A percentile compares a stretch with the other conserved stretches of the same genome.
Evolutionary conservation across 1,140 invertebrate species (phyloP).

Genomic region (Panulirus ornatus): DNA sequence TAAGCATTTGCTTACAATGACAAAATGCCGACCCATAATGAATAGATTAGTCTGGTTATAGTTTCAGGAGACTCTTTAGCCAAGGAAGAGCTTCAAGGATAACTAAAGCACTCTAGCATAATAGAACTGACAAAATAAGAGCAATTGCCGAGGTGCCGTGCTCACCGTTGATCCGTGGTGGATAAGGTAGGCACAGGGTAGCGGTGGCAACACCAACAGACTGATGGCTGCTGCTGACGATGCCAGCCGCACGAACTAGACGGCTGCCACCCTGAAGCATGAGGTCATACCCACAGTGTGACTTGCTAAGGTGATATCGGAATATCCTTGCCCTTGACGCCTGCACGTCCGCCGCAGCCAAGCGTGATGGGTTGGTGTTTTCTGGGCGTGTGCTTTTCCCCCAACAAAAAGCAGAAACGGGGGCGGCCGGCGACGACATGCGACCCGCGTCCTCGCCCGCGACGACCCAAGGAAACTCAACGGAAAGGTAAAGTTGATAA

Average conservation of each 20-base stretch:
- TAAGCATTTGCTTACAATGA: no score
- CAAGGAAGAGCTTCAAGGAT: no score
- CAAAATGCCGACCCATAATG: no score
- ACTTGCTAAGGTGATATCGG: neutral
- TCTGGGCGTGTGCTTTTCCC: conserved; percentile 28
- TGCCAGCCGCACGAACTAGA: no score
- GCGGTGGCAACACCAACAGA: no score
- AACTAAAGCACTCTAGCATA: no score
- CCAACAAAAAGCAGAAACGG: conserved; percentile 22
- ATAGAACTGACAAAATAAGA: no score
- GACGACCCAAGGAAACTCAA: neutral
- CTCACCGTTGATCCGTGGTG: no score
- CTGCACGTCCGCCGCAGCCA: neutral
- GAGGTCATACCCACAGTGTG: neutral
- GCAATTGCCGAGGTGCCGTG: no score
- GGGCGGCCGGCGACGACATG: conserved; percentile 1
- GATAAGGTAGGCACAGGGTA: no score
- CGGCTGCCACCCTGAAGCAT: neutral
- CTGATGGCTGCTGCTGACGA: neutral
- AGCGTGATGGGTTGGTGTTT: conserved; percentile 34
- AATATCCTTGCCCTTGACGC: neutral
- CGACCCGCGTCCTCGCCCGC: conserved; percentile 2
- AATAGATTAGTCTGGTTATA: no score
- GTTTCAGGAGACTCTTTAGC: no score
- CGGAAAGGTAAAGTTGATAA: conserved; percentile 25